Conservation (phyloP, 2,888 invertebrate genomes). For the Harpalus rubripes region DNA sequence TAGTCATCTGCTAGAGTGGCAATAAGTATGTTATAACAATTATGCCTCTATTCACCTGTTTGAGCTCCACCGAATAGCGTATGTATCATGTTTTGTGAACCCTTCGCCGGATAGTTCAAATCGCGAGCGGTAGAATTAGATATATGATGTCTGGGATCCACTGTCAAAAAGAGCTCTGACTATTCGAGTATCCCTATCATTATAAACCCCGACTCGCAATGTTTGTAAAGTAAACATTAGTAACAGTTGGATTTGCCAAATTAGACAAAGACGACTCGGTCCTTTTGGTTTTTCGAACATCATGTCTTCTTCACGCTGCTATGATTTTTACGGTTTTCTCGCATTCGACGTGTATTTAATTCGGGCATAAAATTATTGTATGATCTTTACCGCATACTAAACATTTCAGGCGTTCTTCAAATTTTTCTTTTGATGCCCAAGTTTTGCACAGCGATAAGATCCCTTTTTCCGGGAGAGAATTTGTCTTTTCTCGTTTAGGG, state of each 20-base stretch:
- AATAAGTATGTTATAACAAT: constrained; percentile 38
- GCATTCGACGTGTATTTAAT: constrained; percentile 25
- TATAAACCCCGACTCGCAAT: not conserved
- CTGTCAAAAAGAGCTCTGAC: constrained; percentile 12
- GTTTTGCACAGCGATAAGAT: constrained; percentile 70
- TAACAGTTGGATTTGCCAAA: not conserved
- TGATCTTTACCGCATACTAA: constrained; percentile 69
- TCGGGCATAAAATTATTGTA: constrained; percentile 70
- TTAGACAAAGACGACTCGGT: too few species aligned
- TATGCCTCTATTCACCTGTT: constrained; percentile 47
- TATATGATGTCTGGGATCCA: too few species aligned
- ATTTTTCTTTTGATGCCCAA: constrained; percentile 68
- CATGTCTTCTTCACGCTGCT: constrained; percentile 54
- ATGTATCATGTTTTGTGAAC: too few species aligned
- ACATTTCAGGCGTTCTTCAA: constrained; percentile 69
- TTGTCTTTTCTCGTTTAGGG: constrained; percentile 66
- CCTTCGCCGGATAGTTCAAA: too few species aligned
- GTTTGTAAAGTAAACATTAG: constrained; percentile 16
- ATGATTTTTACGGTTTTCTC: not conserved
- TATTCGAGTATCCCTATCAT: not conserved
- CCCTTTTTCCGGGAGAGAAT: too few species aligned
- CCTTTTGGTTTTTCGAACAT: not conserved
- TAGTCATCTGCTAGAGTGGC: not conserved
- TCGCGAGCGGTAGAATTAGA: constrained; percentile 41
- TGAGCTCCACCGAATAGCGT: too few species aligned